Evolutionary conservation across 2,113 vertebrate species (phyloP).

Genomic region (Amazona vittata): DNA sequence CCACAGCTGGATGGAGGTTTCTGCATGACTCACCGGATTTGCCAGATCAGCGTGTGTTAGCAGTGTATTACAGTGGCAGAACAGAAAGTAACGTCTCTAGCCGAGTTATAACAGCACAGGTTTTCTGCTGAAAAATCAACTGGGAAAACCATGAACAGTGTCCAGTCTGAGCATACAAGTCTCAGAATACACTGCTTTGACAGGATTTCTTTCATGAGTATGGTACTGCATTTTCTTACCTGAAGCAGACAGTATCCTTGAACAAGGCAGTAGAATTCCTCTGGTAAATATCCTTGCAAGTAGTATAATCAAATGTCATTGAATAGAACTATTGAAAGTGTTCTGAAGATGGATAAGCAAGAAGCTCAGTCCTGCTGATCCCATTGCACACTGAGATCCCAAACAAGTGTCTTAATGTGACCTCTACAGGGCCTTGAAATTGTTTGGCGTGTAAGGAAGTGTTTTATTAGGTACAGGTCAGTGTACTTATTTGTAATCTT

Average conservation of each 20-base stretch:
- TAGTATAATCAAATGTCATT: not conserved
- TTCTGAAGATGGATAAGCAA: not conserved
- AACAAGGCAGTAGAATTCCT: not conserved
- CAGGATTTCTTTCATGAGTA: not conserved
- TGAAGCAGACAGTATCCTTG: not conserved
- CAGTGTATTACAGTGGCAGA: not conserved
- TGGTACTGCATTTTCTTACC: not conserved
- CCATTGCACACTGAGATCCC: not conserved
- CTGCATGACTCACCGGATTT: not conserved
- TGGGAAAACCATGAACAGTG: not conserved
- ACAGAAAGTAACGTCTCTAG: not conserved
- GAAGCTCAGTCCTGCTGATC: not conserved
- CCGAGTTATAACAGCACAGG: not conserved
- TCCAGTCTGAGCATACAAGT: not conserved
- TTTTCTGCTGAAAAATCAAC: not conserved
- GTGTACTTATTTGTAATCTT: not conserved
- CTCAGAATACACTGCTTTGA: not conserved
- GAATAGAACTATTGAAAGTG: not conserved
- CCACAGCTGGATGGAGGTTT: not conserved
- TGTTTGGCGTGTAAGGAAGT: not conserved
- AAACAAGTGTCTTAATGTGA: not conserved
- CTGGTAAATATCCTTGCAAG: not conserved
- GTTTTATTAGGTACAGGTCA: not conserved
- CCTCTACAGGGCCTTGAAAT: not conserved
- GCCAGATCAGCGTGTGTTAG: not conserved